Evolutionary conservation across 2,113 vertebrate species (phyloP), one percentile per base, ranked within the genome.

Genomic region (Nothocercus nigrocapillus): DNA sequence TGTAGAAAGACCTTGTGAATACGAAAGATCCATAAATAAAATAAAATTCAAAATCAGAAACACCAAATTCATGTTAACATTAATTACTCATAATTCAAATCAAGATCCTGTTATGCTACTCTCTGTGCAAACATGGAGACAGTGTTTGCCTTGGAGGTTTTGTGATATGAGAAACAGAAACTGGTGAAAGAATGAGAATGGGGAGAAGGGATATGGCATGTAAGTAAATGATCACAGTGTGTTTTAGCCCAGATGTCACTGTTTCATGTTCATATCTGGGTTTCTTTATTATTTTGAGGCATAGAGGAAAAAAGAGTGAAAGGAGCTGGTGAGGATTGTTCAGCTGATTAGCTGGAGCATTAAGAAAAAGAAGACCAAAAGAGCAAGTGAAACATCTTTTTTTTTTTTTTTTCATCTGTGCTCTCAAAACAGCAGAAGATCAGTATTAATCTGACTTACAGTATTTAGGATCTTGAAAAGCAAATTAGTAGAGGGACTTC

Each of bases 61-160:
- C 89, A 58, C 27, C n/a, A 87, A 84, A 86, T 58, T 82, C 74
- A 58, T 45, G 11, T 79, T 82, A 77, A 16, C 27, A 64, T 59
- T 92, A 89, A 93, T 91, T 91, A 88, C 79, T 88, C 64, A 76
- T 92, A 81, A 96, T 94, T 95, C 61, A 79, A 79, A 63, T 84
- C 66, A 76, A 85, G 79, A 92, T 73, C 44, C 53, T 16, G 2
- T 69, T 83, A 2, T 1, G 4, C 64, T 56, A 45, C 14, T 38
- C 59, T 74, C 45, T 68, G 13, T 75, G 44, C 21, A 84, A 86
- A 79, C 22, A 84, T 5, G 51, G 32, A 47, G 78, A n/a, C 7
- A 51, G 9, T 22, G 11, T 62, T 91, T 95, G 56, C 56, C 53
- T 72, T 68, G 77, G 75, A 66, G 32, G 70, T 15, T 7, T 51